A percentile compares a stretch with the other conserved stretches of the same genome.
Evolutionary conservation across 2,797 vertebrate species (phyloP).

Genomic region (Tachyglossus aculeatus): DNA sequence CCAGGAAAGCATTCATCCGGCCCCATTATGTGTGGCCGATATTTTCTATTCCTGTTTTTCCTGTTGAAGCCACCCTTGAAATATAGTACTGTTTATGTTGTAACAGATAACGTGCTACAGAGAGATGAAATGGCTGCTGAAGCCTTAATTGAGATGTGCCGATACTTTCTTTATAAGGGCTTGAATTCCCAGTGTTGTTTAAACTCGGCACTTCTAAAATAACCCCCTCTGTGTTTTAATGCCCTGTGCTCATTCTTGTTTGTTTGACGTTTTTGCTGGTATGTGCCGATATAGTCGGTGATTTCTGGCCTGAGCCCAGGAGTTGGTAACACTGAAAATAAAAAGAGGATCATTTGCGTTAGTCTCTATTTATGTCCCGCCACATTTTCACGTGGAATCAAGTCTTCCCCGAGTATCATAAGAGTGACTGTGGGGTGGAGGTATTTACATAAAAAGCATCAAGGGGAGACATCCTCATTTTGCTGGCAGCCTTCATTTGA

Average conservation of each 20-base stretch:
- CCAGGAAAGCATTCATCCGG: not conserved
- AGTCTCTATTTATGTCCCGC: no score
- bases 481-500: no score
- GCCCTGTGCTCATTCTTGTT: not conserved
- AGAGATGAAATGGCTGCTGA: not conserved
- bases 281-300: not conserved
- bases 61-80: not conserved
- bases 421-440: no score
- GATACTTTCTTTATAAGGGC: conserved; percentile 8
- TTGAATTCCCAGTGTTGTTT: not conserved
- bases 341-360: no score
- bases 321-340: no score
- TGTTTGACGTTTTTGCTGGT: not conserved
- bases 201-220: not conserved
- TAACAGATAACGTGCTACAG: not conserved
- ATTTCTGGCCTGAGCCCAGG: no score
- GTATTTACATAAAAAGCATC: no score
- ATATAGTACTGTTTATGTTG: not conserved
- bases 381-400: no score
- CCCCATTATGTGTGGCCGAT: not conserved
- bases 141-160: not conserved
- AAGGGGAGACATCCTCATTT: no score
- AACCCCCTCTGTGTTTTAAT: not conserved
- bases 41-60: not conserved
- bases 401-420: no score